Percentiles rank a stretch among this genome's conserved stretches.
These are phyloP conservation scores for Zygogramma bicolorata DNA, from an alignment of 2,888 invertebrate species.

Conservation along the genomic window DNA sequence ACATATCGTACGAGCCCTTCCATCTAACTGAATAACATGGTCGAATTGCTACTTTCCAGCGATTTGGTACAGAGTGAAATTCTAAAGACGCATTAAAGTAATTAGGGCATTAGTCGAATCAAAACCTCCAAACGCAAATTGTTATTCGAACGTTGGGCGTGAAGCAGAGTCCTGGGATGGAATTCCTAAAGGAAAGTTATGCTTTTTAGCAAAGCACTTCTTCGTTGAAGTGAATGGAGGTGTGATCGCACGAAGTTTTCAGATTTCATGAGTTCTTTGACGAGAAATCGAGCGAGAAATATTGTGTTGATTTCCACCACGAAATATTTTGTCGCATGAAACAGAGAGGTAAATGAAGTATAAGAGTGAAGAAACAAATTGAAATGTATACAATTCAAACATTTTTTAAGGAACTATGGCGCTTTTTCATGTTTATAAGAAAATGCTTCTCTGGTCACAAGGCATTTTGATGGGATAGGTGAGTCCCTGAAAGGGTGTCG, in stretches of 20 bases:
- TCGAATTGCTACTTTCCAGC: conserved; percentile 6
- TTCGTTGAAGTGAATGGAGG: too few relatives aligned
- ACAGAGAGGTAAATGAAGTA: too few relatives aligned
- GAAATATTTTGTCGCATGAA: too few relatives aligned
- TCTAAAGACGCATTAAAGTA: not conserved
- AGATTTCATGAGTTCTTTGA: not conserved
- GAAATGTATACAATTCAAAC: too few relatives aligned
- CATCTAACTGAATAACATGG: conserved; percentile 2
- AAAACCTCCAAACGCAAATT: conserved; percentile 8
- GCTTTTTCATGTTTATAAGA: too few relatives aligned
- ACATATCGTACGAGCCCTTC: conserved; percentile 4
- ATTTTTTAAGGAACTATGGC: too few relatives aligned
- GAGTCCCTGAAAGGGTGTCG: too few relatives aligned
- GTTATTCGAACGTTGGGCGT: conserved; percentile 4
- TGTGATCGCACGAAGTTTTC: not conserved
- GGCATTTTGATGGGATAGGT: too few relatives aligned
- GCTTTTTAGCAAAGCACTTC: not conserved
- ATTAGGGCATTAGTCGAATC: not conserved
- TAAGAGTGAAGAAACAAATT: too few relatives aligned
- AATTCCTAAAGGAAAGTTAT: not conserved
- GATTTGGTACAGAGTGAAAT: conserved; percentile 5
- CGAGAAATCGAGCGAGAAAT: too few relatives aligned
- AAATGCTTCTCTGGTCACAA: too few relatives aligned
- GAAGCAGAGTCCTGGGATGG: not conserved
- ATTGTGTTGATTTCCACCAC: too few relatives aligned